These are phyloP conservation scores for Festucalex cinctus DNA, from an alignment of 2,113 vertebrate species.

Conservation along the genomic window DNA sequence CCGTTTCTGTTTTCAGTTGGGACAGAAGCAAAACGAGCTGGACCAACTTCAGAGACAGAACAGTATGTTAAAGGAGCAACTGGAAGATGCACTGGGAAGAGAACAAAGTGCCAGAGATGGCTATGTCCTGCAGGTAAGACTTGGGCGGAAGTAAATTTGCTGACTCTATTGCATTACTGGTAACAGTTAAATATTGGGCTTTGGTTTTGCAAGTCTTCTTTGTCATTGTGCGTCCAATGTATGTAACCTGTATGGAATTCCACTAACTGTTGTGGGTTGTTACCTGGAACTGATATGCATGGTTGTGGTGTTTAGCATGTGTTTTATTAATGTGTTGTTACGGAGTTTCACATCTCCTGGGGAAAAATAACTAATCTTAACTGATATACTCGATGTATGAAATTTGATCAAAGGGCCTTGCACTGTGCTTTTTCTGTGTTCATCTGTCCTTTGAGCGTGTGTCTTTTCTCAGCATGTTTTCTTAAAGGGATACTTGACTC, in stretches of 20 bases:
- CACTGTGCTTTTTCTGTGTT: slow-evolving; percentile 71
- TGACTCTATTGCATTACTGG: too few species aligned
- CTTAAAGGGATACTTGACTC: not conserved
- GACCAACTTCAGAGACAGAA: slow-evolving; percentile 90
- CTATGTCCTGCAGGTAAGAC: slow-evolving; percentile 89
- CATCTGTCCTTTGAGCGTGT: slow-evolving; percentile 24
- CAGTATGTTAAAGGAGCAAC: slow-evolving; percentile 84
- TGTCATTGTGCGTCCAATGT: slow-evolving; percentile 1
- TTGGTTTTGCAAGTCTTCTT: not conserved
- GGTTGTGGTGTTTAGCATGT: slow-evolving; percentile 74
- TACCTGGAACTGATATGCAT: slow-evolving; percentile 53
- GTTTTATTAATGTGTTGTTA: slow-evolving; percentile 77
- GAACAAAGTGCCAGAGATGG: slow-evolving; percentile 90
- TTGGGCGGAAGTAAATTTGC: not conserved
- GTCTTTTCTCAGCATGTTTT: slow-evolving; percentile 28
- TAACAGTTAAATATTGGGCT: not conserved
- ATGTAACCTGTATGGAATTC: slow-evolving; percentile 17
- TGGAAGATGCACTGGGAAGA: slow-evolving; percentile 85
- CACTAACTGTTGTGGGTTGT: slow-evolving; percentile 62
- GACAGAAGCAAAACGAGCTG: slow-evolving; percentile 90
- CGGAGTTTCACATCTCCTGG: slow-evolving; percentile 95
- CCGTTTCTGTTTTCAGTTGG: slow-evolving; percentile 68
- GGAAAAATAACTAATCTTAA: slow-evolving; percentile 56
- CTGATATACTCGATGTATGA: slow-evolving; percentile 51
- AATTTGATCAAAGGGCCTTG: slow-evolving; percentile 48